A percentile compares a stretch with the other conserved stretches of the same genome.
Evolutionary conservation across 2,797 vertebrate species (phyloP).

Genomic region (Diplodus sargus): DNA sequence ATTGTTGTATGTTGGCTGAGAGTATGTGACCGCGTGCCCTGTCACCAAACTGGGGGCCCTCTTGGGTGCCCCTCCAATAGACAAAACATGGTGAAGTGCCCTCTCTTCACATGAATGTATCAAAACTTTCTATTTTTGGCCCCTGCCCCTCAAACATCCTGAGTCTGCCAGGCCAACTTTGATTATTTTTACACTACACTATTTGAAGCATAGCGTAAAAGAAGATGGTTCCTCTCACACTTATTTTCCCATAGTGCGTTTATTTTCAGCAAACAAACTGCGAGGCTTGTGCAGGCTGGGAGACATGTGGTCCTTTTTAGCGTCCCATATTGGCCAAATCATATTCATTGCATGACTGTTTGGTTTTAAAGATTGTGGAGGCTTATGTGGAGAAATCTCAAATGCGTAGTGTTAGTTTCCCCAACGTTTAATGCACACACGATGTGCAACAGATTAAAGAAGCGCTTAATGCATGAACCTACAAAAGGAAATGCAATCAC

Average conservation of each 20-base stretch:
- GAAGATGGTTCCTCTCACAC: background rate
- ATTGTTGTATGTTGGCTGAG: too few species aligned
- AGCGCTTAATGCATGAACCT: conserved; percentile 25
- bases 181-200: too few species aligned
- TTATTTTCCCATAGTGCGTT: background rate
- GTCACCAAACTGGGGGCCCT: too few species aligned
- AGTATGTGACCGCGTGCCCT: too few species aligned
- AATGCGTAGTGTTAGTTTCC: conserved; percentile 25
- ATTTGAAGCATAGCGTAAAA: too few species aligned
- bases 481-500: conserved; percentile 9
- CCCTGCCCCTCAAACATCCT: too few species aligned
- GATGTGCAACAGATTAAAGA: conserved; percentile 32
- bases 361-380: conserved; percentile 43
- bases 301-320: conserved; percentile 8
- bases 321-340: conserved; percentile 20
- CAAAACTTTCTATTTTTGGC: too few species aligned
- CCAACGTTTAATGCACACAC: conserved; percentile 12
- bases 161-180: too few species aligned
- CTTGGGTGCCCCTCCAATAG: too few species aligned
- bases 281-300: conserved; percentile 18
- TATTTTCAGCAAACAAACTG: conserved; percentile 11
- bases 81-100: too few species aligned
- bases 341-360: conserved; percentile 51
- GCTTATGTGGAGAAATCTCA: conserved; percentile 43
- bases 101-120: too few species aligned